Conservation (phyloP, 2,797 vertebrate genomes). For the Gymnopithys bicolor region DNA sequence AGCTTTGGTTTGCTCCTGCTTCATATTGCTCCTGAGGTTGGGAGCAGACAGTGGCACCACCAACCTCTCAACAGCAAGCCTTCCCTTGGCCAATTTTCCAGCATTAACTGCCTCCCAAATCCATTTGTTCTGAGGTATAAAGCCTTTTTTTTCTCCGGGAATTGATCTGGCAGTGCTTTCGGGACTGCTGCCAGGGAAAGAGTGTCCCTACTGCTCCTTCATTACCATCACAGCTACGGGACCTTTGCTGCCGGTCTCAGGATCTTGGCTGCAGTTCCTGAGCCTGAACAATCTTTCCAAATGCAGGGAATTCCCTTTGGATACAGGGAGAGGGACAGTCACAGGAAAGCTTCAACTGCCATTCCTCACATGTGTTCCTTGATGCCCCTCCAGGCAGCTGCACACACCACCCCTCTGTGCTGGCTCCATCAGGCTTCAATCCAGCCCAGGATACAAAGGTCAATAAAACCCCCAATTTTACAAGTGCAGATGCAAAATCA, state of each 20-base stretch:
- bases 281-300: conserved; percentile 30
- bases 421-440: not conserved
- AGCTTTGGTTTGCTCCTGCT: not conserved
- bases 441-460: not conserved
- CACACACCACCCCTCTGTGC: accelerated
- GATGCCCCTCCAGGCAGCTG: not conserved
- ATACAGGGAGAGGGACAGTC: not conserved
- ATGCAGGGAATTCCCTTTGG: conserved; percentile 37
- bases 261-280: not conserved
- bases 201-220: not conserved
- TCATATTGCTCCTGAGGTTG: not conserved
- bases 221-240: not conserved
- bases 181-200: not conserved
- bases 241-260: not conserved
- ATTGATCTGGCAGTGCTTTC: not conserved
- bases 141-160: not conserved
- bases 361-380: not conserved
- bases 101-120: not conserved
- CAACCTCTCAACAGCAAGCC: not conserved
- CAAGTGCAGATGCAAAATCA: not conserved
- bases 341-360: not conserved
- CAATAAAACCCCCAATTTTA: not conserved
- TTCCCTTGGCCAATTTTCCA: not conserved
- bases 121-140: conserved; percentile 5
- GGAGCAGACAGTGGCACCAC: not conserved